Base-by-base conservation (phyloP, 2,797 vertebrate species). In the Smutsia gigantea region DNA sequence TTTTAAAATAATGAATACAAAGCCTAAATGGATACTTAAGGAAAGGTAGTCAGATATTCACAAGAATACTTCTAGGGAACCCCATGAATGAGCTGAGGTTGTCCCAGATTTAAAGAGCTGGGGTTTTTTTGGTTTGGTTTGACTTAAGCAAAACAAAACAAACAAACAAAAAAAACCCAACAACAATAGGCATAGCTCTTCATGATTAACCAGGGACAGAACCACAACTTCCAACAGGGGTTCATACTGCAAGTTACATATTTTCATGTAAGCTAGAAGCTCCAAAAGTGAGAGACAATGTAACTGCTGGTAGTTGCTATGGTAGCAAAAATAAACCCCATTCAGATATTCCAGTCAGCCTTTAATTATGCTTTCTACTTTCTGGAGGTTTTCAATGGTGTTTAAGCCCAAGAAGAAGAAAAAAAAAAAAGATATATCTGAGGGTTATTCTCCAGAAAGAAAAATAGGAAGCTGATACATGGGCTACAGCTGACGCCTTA, bases 291-390 rank as follows among this genome's bases (percentile, higher is more conserved):
- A 90, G 42, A 93, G 71, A 92, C 63, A 91, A 83, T 64, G 59
- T 39, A 86, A 79, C 82, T 63, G 64, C 59, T 82, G 34, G 42
- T 14, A 27, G 93, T 96, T 94, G 71, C 72, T 63, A 92, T 81
- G 72, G 89, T 37, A 94, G 93, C 63, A 94, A 92, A 97, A 94
- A 88, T 42, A 92, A 96, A 93, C 27, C 39, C 72, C 75, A 31
- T 17, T 87, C 31, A 92, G n/a, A 64, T 59, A 83, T 42, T 75
- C n/a, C n/a, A 89, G 51, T 91, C 51, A 92, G 75, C 87, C 87
- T 68, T 37, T 95, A 92, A 88, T 66, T 64, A 72, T 27, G 83
- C 46, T 69, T 59, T 92, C 66, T 90, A 61, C 68, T 95, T 92
- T 75, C 37, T 92, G 39, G 64, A 39, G 71, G 14, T 71, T 95